These are phyloP conservation scores for Ophthalmolycus amberensis DNA, from an alignment of 2,113 vertebrate genomes.

Conservation along the genomic window DNA sequence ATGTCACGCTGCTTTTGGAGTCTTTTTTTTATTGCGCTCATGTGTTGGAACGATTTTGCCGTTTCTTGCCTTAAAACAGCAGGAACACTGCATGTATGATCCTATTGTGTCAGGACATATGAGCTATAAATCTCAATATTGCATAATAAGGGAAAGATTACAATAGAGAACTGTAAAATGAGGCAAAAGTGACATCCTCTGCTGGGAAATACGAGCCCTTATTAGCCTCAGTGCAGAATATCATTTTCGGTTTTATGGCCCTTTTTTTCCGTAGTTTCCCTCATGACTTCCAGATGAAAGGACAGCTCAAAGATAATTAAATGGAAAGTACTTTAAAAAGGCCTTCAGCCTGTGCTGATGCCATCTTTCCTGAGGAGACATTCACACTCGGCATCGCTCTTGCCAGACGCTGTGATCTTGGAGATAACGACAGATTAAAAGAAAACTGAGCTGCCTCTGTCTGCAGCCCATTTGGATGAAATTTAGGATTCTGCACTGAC, in stretches of 20 bases:
- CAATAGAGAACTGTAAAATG: conserved; percentile 45
- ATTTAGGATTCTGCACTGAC: conserved; percentile 24
- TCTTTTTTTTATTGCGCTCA: conserved; percentile 26
- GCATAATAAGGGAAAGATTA: conserved; percentile 37
- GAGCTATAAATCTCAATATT: conserved; percentile 62
- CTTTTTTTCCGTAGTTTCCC: conserved; percentile 62
- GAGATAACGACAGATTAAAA: conserved; percentile 42
- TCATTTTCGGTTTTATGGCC: conserved; percentile 70
- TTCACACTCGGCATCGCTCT: conserved; percentile 35
- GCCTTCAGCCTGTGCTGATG: conserved; percentile 57
- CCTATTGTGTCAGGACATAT: conserved; percentile 49
- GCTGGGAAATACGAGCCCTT: conserved; percentile 64
- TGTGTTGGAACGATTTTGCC: not conserved
- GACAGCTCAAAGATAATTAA: conserved; percentile 61
- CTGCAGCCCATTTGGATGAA: conserved; percentile 5
- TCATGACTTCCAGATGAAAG: conserved; percentile 74
- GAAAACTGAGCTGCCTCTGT: conserved; percentile 4
- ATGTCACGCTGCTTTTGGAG: conserved; percentile 15
- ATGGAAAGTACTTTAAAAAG: conserved; percentile 70
- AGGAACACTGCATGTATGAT: conserved; percentile 43
- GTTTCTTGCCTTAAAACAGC: conserved; percentile 33
- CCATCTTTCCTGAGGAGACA: conserved; percentile 68
- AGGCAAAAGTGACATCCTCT: conserved; percentile 45
- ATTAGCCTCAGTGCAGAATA: conserved; percentile 69
- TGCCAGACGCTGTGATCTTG: conserved; percentile 43